Evolutionary conservation across 2,888 invertebrate genomes (phyloP).

Genomic region (Melipona bicolor): DNA sequence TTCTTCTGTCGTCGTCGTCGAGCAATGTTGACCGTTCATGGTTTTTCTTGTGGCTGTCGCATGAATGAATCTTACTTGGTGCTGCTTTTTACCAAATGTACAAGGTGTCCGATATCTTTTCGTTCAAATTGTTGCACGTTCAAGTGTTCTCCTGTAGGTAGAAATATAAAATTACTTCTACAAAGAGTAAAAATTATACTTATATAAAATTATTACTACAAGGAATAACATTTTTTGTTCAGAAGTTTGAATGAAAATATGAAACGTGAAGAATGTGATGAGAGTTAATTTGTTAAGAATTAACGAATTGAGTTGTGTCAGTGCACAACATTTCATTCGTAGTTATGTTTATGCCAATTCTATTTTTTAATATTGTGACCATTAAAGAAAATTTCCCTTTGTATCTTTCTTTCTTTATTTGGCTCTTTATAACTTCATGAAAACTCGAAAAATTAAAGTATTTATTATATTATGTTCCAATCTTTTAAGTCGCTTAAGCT

Average conservation of each 20-base stretch:
- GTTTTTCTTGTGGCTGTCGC: background rate
- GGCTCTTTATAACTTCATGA: too few species aligned
- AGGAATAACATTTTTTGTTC: background rate
- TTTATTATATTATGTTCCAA: too few species aligned
- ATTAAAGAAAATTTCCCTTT: too few species aligned
- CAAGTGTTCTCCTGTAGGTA: background rate
- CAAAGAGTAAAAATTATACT: too few species aligned
- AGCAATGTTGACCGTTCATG: background rate
- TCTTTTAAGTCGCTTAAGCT: background rate
- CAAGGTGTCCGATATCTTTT: background rate
- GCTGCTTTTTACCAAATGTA: background rate
- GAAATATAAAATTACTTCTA: background rate
- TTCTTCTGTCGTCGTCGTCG: background rate
- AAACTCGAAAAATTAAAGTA: too few species aligned
- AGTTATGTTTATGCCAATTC: too few species aligned
- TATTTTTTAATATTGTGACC: too few species aligned
- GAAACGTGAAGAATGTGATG: background rate
- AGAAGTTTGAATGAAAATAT: background rate
- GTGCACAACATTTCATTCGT: too few species aligned
- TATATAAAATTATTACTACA: too few species aligned
- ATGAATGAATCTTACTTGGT: background rate
- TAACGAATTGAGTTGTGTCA: too few species aligned
- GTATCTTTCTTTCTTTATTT: too few species aligned
- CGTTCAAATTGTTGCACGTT: background rate
- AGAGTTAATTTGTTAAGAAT: too few species aligned